Evolutionary conservation across 2,888 invertebrate species (phyloP), one percentile per base, ranked within the genome.

Genomic region (Pseudeuparius sepicola): DNA sequence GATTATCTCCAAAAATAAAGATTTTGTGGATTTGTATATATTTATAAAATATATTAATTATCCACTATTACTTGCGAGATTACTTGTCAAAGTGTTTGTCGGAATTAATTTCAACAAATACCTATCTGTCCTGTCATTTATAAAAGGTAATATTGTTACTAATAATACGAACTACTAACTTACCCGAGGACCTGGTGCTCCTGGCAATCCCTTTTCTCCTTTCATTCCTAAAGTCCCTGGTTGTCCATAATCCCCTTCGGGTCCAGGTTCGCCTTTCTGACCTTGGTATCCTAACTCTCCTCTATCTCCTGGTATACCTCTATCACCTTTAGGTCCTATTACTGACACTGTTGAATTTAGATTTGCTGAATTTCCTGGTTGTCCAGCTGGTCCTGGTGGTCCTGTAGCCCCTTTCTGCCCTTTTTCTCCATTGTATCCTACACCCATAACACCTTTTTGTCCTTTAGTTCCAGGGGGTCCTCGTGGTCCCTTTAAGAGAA

Each of bases 141-240:
- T n/a, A n/a, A n/a, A n/a, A n/a, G n/a, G n/a, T n/a, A n/a, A n/a
- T n/a, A n/a, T n/a, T n/a, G n/a, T n/a, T n/a, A n/a, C n/a, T n/a
- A 7, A 20, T 20, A 20, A 20, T 20, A 20, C 7, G 20, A 7
- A 20, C 6, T 20, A 12, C 11, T 12, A 24, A 37, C 71, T 67
- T 70, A 90, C 89, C 60, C 84, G 70, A 48, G 76, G 74, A 41
- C 90, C 90, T 16, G 85, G 78, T 34, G 78, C 72, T 45, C 90
- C 90, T 25, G 77, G 73, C 44, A 88, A 64, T 46, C 93, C 93
- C 53, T 92, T 93, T 65, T 92, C 92, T 50, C 92, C 92, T 57
- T 81, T 83, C 45, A 67, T 62, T 31, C 85, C 85, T 31, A 62
- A 45, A 37, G 60, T 57, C 25, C 85, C 85, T 9, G 71, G 58